A percentile compares a stretch with the other conserved stretches of the same genome.
phyloP scores from a whole-genome alignment of 2,888 invertebrate genomes.

The Eristalis arbustorum region DNA sequence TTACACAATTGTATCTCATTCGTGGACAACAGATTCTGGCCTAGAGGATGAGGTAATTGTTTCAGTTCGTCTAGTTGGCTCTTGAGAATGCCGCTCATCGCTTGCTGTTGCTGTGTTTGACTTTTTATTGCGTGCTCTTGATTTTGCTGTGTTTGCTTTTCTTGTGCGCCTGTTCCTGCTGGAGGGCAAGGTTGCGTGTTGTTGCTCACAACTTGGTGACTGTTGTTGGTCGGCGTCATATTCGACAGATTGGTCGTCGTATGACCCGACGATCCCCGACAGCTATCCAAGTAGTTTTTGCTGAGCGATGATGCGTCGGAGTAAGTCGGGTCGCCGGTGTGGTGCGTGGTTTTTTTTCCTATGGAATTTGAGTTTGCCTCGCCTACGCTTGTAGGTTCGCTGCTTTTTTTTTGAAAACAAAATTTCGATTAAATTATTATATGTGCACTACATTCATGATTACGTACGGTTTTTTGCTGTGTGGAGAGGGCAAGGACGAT shows the following conservation, averaged over 20 bases:
- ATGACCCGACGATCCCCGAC: conserved; percentile 81
- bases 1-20: conserved; percentile 89
- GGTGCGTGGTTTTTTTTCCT: conserved; percentile 93
- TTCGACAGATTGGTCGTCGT: conserved; percentile 81
- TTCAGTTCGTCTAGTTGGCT: conserved; percentile 77
- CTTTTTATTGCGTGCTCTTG: conserved; percentile 75
- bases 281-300: conserved; percentile 81
- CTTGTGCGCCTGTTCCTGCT: conserved; percentile 53
- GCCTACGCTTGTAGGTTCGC: conserved; percentile 79
- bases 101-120: conserved; percentile 70
- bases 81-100: conserved; percentile 83
- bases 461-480: conserved; percentile 83
- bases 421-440: conserved; percentile 1
- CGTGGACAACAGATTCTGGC: conserved; percentile 83
- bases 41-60: conserved; percentile 76
- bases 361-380: conserved; percentile 87
- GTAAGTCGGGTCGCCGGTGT: conserved; percentile 82
- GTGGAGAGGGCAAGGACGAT: conserved; percentile 82
- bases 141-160: conserved; percentile 62
- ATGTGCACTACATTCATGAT: not conserved
- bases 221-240: conserved; percentile 82
- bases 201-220: conserved; percentile 77
- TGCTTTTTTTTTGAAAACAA: conserved; percentile 59
- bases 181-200: conserved; percentile 71
- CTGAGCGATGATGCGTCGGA: conserved; percentile 81